Conservation (phyloP, 92 coral and sea anemone genomes). For the Palythoa grandis region DNA sequence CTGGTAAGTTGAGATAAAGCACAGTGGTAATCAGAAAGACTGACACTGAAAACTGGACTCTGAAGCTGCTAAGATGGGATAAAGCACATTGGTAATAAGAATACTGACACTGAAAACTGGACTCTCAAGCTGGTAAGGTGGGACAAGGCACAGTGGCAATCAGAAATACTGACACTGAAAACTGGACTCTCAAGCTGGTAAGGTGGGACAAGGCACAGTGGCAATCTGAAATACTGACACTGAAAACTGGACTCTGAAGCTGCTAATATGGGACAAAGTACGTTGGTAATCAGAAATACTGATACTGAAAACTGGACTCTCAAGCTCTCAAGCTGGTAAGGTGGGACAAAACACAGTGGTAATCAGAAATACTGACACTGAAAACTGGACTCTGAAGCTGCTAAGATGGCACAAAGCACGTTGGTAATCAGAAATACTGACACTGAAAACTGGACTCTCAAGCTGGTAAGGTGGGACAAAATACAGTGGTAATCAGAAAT, state of each 20-base stretch:
- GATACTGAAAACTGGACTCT: conserved; percentile 80
- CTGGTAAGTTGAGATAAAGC: conserved; percentile 32
- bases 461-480: conserved; percentile 50
- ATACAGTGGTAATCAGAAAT: neutral
- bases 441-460: conserved; percentile 75
- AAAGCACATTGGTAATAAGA: neutral
- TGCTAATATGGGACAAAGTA: conserved; percentile 1
- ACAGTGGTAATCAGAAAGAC: neutral
- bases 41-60: conserved; percentile 70
- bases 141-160: neutral
- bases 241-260: conserved; percentile 80
- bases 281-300: conserved; percentile 26
- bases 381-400: conserved; percentile 83
- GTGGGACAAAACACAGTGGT: neutral
- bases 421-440: neutral
- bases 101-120: conserved; percentile 65
- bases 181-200: conserved; percentile 78
- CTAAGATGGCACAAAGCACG: neutral
- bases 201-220: neutral
- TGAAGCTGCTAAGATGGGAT: conserved; percentile 51
- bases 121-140: conserved; percentile 61
- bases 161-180: conserved; percentile 65
- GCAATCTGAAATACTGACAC: neutral
- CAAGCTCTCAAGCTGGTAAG: conserved; percentile 67
- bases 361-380: conserved; percentile 12